Percentiles rank a stretch among this genome's conserved stretches.
Conservation (phyloP, 2,888 invertebrate species). For the Teleiodes luculella region DNA sequence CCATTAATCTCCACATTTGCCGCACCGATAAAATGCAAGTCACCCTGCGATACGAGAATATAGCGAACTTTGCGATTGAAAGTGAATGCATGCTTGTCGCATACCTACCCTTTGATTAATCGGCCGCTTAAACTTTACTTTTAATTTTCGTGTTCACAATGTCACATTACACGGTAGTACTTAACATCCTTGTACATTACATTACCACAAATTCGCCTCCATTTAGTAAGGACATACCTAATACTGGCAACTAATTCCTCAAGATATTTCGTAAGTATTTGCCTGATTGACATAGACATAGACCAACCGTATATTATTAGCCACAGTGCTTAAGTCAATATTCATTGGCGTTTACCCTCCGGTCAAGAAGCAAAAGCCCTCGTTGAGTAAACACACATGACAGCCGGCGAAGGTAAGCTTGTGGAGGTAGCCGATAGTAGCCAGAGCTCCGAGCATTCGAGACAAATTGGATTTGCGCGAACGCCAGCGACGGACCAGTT, state of each 20-base stretch:
- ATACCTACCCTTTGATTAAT: background rate
- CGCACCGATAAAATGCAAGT: background rate
- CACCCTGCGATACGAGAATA: background rate
- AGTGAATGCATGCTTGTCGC: background rate
- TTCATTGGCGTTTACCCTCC: background rate
- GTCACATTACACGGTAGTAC: no score
- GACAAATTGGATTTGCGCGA: constrained; percentile 74
- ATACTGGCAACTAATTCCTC: no score
- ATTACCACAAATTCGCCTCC: no score
- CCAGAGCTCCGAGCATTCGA: constrained; percentile 49
- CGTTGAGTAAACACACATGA: constrained; percentile 12
- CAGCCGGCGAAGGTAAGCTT: constrained; percentile 7
- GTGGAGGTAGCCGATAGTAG: constrained; percentile 6
- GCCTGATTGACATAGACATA: no score
- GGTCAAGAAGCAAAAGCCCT: constrained; percentile 9
- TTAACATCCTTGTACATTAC: no score
- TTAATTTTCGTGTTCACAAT: no score
- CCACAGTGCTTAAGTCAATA: no score
- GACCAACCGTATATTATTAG: no score
- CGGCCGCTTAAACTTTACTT: no score
- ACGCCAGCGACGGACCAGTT: constrained; percentile 68
- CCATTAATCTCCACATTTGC: background rate
- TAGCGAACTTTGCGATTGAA: no score
- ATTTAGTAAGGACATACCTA: no score
- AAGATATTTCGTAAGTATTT: no score